Base-by-base conservation (phyloP, 2,797 vertebrate genomes). In the Vireo griseus region DNA sequence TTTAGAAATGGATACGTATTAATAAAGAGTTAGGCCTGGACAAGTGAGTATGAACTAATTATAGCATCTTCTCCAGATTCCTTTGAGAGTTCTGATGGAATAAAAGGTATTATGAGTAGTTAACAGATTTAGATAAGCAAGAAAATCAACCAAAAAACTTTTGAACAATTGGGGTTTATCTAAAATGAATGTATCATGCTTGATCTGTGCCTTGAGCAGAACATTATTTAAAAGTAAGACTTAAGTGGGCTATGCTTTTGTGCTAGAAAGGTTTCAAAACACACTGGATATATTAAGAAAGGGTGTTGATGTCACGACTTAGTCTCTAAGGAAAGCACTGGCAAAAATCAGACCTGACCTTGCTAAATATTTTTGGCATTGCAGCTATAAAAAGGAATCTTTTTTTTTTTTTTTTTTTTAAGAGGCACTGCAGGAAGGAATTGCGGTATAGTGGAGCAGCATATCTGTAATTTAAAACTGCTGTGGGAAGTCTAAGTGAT, bases 291-390 rank as follows among this genome's bases (percentile, higher is more conserved):
- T 92, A 83, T 65, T 88, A 96, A 92, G 94, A 88, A 93, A 88
- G 92, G 92, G 76, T 94, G 88, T 92, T 96, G 90, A 95, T 97
- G 75, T 95, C 93, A 95, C 63, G 68, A 65, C 95, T 94, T 93
- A 91, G 81, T 97, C 92, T 96, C 94, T 67, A 9, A 66, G 91
- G 94, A 90, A 86, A 83, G 73, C 76, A 86, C 90, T 96, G 95
- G 92, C 95, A 88, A 97, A 96, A 96, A 84, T 95, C 67, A 92
- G 93, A 51, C 72, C 81, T 97, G 68, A 95, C 94, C 94, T 96
- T 96, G 91, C 96, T 96, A 91, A 95, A 93, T 95, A 77, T 86
- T 96, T 77, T 88, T 95, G 86, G 82, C 88, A 93, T 51, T 95
- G 84, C 71, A 18, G 83, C 81, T 97, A 93, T 95, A 94, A 96